Percentiles rank a stretch among this genome's conserved stretches.
Conservation (phyloP, 2,113 vertebrate species). For the Scytalopus superciliaris region DNA sequence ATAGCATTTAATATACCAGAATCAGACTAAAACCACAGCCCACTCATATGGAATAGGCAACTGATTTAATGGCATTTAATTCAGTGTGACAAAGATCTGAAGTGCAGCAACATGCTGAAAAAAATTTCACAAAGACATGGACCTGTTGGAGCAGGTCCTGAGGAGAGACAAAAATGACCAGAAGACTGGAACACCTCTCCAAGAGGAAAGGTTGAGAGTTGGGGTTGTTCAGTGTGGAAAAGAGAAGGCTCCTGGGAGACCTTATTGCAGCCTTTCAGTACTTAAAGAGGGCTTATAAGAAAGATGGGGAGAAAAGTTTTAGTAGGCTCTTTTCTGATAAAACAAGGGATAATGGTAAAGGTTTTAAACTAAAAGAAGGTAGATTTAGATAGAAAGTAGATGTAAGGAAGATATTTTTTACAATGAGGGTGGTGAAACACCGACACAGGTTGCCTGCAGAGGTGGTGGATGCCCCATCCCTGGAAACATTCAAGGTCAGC, state of each 20-base stretch:
- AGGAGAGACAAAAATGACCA: not conserved
- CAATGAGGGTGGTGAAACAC: not conserved
- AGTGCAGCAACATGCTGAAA: not conserved
- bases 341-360: not conserved
- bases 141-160: not conserved
- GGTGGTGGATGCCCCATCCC: not conserved
- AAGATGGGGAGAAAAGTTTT: not conserved
- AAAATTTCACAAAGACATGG: not conserved
- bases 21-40: not conserved
- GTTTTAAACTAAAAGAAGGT: not conserved
- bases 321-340: not conserved
- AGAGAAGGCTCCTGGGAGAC: not conserved
- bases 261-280: accelerated
- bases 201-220: not conserved
- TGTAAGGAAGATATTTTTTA: not conserved
- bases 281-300: not conserved
- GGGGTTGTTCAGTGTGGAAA: not conserved
- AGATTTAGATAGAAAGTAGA: not conserved
- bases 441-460: not conserved
- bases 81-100: not conserved
- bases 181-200: not conserved
- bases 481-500: not conserved
- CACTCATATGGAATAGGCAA: not conserved
- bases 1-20: not conserved
- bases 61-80: not conserved